A percentile compares a stretch with the other conserved stretches of the same genome.
phyloP scores from a whole-genome alignment of 2,797 vertebrate species.

The Labroides dimidiatus region DNA sequence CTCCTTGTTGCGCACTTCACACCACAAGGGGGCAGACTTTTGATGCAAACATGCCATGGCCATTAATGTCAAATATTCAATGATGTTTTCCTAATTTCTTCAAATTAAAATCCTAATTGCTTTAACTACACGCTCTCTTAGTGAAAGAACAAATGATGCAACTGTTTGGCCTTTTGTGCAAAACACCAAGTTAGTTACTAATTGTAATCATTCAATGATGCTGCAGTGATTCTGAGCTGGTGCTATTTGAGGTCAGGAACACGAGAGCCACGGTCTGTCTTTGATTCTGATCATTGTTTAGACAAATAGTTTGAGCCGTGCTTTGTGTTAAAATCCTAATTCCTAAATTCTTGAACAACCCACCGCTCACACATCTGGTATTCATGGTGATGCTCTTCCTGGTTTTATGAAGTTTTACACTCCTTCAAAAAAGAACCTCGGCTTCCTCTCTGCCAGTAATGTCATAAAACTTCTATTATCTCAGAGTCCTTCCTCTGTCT shows the following conservation, averaged over 20 bases:
- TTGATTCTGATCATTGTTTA: neutral
- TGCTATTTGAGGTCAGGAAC: constrained; percentile 14
- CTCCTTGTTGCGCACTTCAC: neutral
- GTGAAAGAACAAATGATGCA: neutral
- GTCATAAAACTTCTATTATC: constrained; percentile 52
- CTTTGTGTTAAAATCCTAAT: constrained; percentile 34
- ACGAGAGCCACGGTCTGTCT: constrained; percentile 6
- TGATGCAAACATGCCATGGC: neutral
- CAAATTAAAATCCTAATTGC: neutral
- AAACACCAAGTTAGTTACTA: neutral
- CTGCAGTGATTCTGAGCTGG: neutral
- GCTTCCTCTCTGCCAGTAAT: constrained; percentile 35
- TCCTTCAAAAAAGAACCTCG: constrained; percentile 21
- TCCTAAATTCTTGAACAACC: constrained; percentile 27
- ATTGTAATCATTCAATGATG: neutral
- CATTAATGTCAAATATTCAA: neutral
- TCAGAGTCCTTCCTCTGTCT: constrained; percentile 38
- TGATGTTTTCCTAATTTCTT: neutral
- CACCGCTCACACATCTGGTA: constrained; percentile 37
- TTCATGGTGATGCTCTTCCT: constrained; percentile 31
- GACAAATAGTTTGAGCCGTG: constrained; percentile 3
- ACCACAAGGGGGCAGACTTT: constrained; percentile 65
- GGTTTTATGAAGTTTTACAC: constrained; percentile 41
- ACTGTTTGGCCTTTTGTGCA: neutral
- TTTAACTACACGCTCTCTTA: neutral